Evolutionary conservation across 1,140 invertebrate species (phyloP).

Genomic region (Physella acuta): DNA sequence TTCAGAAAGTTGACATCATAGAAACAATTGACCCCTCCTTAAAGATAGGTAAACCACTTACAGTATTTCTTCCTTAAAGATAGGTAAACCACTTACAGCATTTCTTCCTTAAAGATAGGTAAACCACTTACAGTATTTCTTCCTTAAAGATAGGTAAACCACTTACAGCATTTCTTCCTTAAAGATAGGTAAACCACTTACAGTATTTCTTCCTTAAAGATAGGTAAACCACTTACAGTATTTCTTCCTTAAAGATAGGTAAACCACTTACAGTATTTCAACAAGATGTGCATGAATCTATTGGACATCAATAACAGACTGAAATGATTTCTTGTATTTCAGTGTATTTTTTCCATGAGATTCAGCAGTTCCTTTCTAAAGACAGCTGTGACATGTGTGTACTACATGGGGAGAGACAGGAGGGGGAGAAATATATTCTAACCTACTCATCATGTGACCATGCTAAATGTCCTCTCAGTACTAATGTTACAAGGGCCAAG

Average conservation of each 20-base stretch:
- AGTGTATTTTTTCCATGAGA: constrained; percentile 56
- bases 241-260: no score
- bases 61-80: no score
- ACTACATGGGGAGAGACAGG: constrained; percentile 49
- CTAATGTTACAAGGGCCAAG: constrained; percentile 36
- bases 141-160: no score
- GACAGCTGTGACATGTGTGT: constrained; percentile 50
- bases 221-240: no score
- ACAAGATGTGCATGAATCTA: not conserved
- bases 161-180: no score
- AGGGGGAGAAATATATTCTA: constrained; percentile 48
- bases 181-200: no score
- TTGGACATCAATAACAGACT: not conserved
- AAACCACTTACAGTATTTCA: not conserved
- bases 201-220: no score
- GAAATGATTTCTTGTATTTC: not conserved
- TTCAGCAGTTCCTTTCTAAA: constrained; percentile 48
- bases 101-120: no score
- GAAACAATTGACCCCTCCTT: constrained; percentile 44
- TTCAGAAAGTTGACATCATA: constrained; percentile 53
- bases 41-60: constrained; percentile 55
- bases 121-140: no score
- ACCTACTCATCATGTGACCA: constrained; percentile 45
- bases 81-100: no score
- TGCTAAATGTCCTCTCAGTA: constrained; percentile 29